Percentiles rank a stretch among this genome's conserved stretches.
These are phyloP conservation scores for Clarias fuscus DNA, from an alignment of 2,797 vertebrate genomes.

Conservation along the genomic window DNA sequence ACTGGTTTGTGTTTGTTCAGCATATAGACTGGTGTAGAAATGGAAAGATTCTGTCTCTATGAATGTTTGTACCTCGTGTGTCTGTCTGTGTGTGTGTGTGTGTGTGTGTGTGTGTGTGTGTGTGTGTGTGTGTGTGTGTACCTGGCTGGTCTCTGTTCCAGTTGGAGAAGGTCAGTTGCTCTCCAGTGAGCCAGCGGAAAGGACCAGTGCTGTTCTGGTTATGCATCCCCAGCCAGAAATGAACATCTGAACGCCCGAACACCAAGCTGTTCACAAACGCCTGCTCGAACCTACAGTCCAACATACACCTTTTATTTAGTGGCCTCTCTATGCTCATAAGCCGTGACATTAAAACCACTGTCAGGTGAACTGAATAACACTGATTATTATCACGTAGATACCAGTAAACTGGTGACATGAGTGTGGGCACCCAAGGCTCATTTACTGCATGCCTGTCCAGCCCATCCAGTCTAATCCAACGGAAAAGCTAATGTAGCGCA, in stretches of 20 bases:
- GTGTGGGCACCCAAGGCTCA: no score
- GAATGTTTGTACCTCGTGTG: background rate
- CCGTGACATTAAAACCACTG: no score
- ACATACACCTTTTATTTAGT: constrained; percentile 15
- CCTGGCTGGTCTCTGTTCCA: constrained; percentile 96
- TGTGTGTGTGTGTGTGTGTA: constrained; percentile 55
- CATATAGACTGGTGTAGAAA: constrained; percentile 1
- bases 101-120: constrained; percentile 17
- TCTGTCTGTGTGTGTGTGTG: constrained; percentile 23
- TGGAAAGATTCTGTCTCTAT: constrained; percentile 2
- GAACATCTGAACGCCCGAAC: constrained; percentile 82
- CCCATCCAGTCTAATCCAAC: no score
- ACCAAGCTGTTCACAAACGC: constrained; percentile 92
- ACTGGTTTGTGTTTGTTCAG: constrained; percentile 15
- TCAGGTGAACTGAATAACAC: no score
- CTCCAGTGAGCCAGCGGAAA: constrained; percentile 88
- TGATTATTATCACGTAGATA: no score
- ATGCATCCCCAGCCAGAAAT: constrained; percentile 89
- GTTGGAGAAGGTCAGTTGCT: constrained; percentile 88
- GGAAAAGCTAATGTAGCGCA: no score
- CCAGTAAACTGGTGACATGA: no score
- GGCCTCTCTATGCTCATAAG: background rate
- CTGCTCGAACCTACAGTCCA: constrained; percentile 87
- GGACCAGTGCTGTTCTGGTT: constrained; percentile 78
- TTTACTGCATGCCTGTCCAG: no score